Percentiles rank a stretch among this genome's conserved stretches.
Evolutionary conservation across 2,888 invertebrate genomes (phyloP).

Genomic region (Leptinotarsa haldemani): DNA sequence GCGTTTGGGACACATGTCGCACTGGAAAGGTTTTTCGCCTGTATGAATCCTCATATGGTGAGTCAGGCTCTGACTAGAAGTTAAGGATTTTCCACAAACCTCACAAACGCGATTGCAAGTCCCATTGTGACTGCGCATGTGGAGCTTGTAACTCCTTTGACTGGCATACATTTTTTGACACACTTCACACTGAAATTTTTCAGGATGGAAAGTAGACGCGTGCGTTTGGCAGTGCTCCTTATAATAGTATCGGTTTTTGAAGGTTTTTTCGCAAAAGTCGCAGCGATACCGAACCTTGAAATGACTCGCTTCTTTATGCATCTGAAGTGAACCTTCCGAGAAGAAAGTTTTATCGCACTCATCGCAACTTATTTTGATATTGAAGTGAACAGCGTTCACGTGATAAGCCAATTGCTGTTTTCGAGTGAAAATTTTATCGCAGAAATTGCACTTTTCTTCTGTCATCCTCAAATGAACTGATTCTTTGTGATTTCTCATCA

Average conservation of each 20-base stretch:
- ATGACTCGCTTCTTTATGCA: slow-evolving; percentile 2
- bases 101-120: slow-evolving; percentile 1
- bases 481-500: slow-evolving; percentile 12
- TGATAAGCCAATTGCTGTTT: not conserved
- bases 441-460: slow-evolving; percentile 3
- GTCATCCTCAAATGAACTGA: slow-evolving; percentile 9
- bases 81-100: slow-evolving; percentile 12
- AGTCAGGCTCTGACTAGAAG: not conserved
- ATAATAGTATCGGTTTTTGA: slow-evolving; percentile 8
- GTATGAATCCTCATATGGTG: slow-evolving; percentile 16
- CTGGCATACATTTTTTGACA: not conserved
- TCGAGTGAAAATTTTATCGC: slow-evolving; percentile 4
- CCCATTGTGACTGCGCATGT: not conserved
- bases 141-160: not conserved
- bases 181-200: not conserved
- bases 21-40: slow-evolving; percentile 11
- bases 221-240: not conserved
- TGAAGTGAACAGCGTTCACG: not conserved
- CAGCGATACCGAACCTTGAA: not conserved
- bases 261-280: slow-evolving; percentile 1
- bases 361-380: not conserved
- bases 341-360: not conserved
- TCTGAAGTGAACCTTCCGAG: not conserved
- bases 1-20: slow-evolving; percentile 15
- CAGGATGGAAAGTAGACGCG: not conserved